These are phyloP conservation scores for Ornithoptera alexandrae DNA, from an alignment of 2,888 invertebrate species.

Conservation along the genomic window DNA sequence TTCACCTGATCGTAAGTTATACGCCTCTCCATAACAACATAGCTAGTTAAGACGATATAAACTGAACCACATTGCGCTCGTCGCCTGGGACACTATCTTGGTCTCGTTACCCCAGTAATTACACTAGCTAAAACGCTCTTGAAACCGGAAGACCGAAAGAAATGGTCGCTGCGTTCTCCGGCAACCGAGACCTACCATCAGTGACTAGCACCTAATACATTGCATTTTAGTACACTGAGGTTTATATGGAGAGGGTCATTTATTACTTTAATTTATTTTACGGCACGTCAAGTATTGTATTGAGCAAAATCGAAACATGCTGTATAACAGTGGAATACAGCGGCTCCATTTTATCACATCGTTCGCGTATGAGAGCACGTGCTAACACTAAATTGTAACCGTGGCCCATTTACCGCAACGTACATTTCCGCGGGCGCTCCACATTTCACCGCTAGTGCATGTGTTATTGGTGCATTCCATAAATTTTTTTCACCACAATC, in stretches of 20 bases:
- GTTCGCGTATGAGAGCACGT: constrained; percentile 68
- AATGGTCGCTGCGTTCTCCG: too few relatives aligned
- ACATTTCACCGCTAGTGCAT: constrained; percentile 62
- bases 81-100: too few relatives aligned
- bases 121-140: too few relatives aligned
- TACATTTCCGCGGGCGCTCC: constrained; percentile 48
- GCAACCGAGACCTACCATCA: too few relatives aligned
- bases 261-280: neutral
- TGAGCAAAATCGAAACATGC: constrained; percentile 11
- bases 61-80: too few relatives aligned
- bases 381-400: constrained; percentile 63
- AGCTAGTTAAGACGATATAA: too few relatives aligned
- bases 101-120: too few relatives aligned
- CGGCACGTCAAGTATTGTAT: neutral
- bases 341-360: constrained; percentile 56
- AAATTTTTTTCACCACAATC: constrained; percentile 7
- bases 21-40: too few relatives aligned
- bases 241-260: neutral
- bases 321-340: neutral
- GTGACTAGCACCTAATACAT: too few relatives aligned
- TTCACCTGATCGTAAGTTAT: too few relatives aligned
- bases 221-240: neutral
- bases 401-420: constrained; percentile 67
- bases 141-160: too few relatives aligned
- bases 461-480: constrained; percentile 60